A percentile compares a stretch with the other conserved stretches of the same genome.
phyloP scores from a whole-genome alignment of 1,140 invertebrate species.

The Tetramorium simillimum region DNA sequence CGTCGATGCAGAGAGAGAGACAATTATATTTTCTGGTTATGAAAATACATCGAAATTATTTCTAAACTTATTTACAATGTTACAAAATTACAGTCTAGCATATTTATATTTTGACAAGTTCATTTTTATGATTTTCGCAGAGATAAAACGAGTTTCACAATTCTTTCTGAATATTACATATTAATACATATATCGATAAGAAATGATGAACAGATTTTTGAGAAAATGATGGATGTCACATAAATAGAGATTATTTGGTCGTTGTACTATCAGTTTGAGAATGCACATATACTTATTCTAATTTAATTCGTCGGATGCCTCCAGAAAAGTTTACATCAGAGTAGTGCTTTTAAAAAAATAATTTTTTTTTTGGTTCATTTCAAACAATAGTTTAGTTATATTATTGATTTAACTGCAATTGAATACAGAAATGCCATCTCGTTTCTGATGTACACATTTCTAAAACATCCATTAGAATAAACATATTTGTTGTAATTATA shows the following conservation, averaged over 20 bases:
- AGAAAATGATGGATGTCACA: conserved; percentile 1
- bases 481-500: background rate
- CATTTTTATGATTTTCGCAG: conserved; percentile 24
- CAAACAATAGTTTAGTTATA: background rate
- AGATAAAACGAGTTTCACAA: background rate
- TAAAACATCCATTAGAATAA: background rate
- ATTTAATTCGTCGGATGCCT: background rate
- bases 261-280: conserved; percentile 39
- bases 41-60: conserved; percentile 62
- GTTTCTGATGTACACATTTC: background rate
- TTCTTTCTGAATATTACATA: background rate
- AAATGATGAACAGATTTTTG: background rate
- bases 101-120: background rate
- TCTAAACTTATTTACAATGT: conserved; percentile 40
- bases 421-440: background rate
- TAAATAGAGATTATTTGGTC: conserved; percentile 1
- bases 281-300: conserved; percentile 6
- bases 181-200: background rate
- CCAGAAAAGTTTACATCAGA: conserved; percentile 8
- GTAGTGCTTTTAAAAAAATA: background rate
- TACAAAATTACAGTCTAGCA: background rate
- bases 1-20: conserved; percentile 23
- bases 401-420: background rate
- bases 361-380: background rate
- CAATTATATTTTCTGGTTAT: conserved; percentile 40